phyloP scores from a whole-genome alignment of 1,140 invertebrate genomes.

The Acromyrmex heyeri region DNA sequence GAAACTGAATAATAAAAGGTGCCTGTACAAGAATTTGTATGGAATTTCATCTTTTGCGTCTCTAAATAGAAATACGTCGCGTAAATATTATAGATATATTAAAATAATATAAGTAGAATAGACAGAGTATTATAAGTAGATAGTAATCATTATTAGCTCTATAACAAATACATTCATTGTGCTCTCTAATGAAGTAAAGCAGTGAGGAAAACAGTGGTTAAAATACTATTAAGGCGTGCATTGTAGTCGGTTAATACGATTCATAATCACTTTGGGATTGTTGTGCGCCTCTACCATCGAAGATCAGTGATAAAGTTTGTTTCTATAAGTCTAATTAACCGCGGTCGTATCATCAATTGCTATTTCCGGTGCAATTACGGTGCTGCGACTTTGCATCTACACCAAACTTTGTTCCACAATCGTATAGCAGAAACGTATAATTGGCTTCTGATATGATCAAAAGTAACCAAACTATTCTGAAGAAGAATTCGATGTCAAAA shows the following conservation, averaged over 20 bases:
- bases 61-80: background rate
- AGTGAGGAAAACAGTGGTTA: conserved; percentile 62
- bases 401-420: conserved; percentile 5
- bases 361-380: conserved; percentile 56
- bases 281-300: conserved; percentile 32
- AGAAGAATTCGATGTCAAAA: background rate
- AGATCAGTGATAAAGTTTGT: conserved; percentile 67
- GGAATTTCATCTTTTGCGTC: conserved; percentile 1
- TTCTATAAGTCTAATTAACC: conserved; percentile 74
- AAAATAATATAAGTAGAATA: conserved; percentile 7
- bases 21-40: background rate
- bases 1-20: background rate
- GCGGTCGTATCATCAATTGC: conserved; percentile 56
- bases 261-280: conserved; percentile 71
- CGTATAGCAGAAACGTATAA: conserved; percentile 25
- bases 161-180: background rate
- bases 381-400: conserved; percentile 34
- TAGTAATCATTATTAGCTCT: background rate
- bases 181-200: conserved; percentile 50
- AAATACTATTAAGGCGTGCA: conserved; percentile 65
- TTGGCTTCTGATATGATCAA: conserved; percentile 11
- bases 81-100: conserved; percentile 16
- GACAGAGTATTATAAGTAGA: background rate
- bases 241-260: conserved; percentile 69
- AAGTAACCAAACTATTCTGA: conserved; percentile 11